Evolutionary conservation across 2,113 vertebrate species (phyloP), one percentile per base, ranked within the genome.

Genomic region (Rhea pennata): DNA sequence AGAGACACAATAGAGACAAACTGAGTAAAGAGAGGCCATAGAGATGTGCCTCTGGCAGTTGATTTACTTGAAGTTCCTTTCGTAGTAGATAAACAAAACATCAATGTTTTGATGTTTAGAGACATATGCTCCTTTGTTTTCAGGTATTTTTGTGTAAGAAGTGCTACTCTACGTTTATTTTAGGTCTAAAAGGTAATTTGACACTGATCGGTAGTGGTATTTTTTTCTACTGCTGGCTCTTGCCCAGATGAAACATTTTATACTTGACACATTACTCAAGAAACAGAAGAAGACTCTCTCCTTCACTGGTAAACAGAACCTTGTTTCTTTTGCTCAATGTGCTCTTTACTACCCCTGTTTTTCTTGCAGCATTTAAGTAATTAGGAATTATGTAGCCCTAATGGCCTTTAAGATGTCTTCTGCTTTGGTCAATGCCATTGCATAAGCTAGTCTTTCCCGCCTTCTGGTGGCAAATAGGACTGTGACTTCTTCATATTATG

Each of bases 201-300:
- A 82, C 46, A 70, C 21, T 40, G 56, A 76, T 84, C 23, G 26
- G 74, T 69, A 53, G 12, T 53, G 64, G 50, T 58, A 13, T 84
- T 95, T 85, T 85, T 93, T 97, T 88, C 93, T 95, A 36, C 82
- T 77, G 24, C 74, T 61, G 94, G 54, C 95, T 97, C 94, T 97
- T 73, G 36, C 66, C 91, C 84, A 96, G 87, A 89, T 88, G 42
- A 81, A 92, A 91, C 78, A 74, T 72, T 88, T 89, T 36, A 89
- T 78, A 58, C 84, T 94, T 81, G 66, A 67, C 70, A 92, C 84
- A 96, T 92, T 93, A 44, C 81, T 69, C 70, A 89, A 91, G 92
- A 91, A 93, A 82, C n/a, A 78, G 66, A 91, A 87, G 39, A 92
- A 83, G 39, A 58, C 62, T 74, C 51, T 84, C 5, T 89, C n/a